Conservation (phyloP, 1,140 invertebrate species). For the Penaeus japonicus region DNA sequence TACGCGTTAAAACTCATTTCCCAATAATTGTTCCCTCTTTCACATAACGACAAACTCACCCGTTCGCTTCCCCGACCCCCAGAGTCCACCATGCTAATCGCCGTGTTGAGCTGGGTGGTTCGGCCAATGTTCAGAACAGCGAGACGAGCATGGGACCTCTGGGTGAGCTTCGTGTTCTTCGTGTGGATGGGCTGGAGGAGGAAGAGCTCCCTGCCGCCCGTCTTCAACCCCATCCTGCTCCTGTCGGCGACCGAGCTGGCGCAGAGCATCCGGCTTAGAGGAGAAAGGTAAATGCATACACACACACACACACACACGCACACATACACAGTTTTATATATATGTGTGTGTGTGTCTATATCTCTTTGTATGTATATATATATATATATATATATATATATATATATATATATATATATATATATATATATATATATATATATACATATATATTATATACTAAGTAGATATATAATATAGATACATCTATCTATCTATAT, state of each 20-base stretch:
- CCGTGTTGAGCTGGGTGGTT: background rate
- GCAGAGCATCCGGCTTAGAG: slow-evolving; percentile 41
- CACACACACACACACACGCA: no score
- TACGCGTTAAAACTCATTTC: background rate
- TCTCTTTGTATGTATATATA: background rate
- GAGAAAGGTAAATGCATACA: slow-evolving; percentile 29
- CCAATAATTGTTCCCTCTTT: background rate
- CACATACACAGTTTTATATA: background rate
- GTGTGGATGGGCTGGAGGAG: slow-evolving; percentile 32
- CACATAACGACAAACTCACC: background rate
- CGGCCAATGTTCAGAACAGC: slow-evolving; percentile 24
- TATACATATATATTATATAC: no score
- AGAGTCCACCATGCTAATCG: background rate
- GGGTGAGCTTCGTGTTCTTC: slow-evolving; percentile 21
- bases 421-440: background rate
- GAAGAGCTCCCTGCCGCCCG: slow-evolving; percentile 47
- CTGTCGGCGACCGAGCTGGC: slow-evolving; percentile 53
- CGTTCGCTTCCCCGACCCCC: background rate
- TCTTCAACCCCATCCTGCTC: slow-evolving; percentile 53
- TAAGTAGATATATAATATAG: no score
- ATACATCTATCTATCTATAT: no score
- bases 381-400: background rate
- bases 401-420: background rate
- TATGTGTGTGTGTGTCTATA: background rate
- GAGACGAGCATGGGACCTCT: slow-evolving; percentile 20